Conservation (phyloP, 35 echinoderm and acorn worm genomes). For the Heliocidaris erythrogramma region DNA sequence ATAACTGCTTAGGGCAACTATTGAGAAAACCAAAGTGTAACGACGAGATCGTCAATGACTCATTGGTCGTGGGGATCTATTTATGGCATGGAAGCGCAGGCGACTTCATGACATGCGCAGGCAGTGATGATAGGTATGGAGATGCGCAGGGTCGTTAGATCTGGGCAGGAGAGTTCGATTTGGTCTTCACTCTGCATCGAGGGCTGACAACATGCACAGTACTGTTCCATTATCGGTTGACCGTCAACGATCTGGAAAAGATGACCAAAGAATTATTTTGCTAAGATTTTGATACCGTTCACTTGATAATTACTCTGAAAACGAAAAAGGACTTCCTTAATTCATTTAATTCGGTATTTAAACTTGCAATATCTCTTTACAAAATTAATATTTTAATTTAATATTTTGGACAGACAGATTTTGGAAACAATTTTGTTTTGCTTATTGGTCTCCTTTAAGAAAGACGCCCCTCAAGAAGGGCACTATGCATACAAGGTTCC, state of each 20-base stretch:
- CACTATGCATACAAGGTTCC: neutral
- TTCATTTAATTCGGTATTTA: neutral
- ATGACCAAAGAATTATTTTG: neutral
- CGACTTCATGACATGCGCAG: slow-evolving; percentile 46
- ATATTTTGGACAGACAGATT: neutral
- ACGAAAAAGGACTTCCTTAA: neutral
- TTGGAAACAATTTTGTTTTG: neutral
- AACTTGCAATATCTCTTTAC: neutral
- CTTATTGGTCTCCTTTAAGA: neutral
- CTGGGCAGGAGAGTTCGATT: slow-evolving; percentile 7
- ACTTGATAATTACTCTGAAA: neutral
- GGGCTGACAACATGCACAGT: slow-evolving; percentile 39
- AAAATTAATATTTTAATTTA: neutral
- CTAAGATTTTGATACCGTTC: neutral
- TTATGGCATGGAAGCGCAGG: neutral
- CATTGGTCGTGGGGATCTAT: neutral
- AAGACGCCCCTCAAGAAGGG: neutral
- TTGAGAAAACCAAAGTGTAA: neutral
- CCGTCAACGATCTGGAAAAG: neutral
- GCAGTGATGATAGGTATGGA: slow-evolving; percentile 33
- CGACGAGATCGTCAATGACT: neutral
- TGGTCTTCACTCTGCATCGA: neutral
- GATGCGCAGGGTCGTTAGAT: neutral
- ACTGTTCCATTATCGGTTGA: neutral
- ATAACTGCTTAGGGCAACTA: neutral